A percentile compares a stretch with the other conserved stretches of the same genome.
These are phyloP conservation scores for Dicycla oo DNA, from an alignment of 2,888 invertebrate genomes.

Conservation along the genomic window DNA sequence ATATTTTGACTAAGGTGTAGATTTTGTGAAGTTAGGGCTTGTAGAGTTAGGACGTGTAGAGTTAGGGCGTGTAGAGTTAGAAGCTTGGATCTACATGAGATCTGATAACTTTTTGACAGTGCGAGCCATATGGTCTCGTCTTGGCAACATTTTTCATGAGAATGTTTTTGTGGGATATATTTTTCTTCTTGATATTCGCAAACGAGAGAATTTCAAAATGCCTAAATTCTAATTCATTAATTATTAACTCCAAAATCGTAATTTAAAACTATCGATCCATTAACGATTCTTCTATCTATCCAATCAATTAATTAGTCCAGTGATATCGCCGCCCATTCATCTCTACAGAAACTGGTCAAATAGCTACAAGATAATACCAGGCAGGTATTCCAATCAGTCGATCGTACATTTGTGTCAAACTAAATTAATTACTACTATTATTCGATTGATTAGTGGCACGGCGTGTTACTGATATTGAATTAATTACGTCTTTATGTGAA, in stretches of 20 bases:
- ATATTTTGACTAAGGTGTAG: too few species aligned
- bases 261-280: slow-evolving; percentile 23
- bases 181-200: too few species aligned
- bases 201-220: too few species aligned
- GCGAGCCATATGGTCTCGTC: too few species aligned
- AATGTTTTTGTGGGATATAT: too few species aligned
- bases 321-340: slow-evolving; percentile 34
- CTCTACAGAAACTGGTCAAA: slow-evolving; percentile 44
- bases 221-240: too few species aligned
- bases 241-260: background rate
- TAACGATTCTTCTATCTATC: slow-evolving; percentile 20
- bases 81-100: too few species aligned
- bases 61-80: too few species aligned
- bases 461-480: slow-evolving; percentile 78
- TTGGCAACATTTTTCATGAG: too few species aligned
- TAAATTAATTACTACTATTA: slow-evolving; percentile 84
- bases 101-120: too few species aligned
- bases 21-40: too few species aligned
- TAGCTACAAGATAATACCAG: slow-evolving; percentile 53
- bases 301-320: slow-evolving; percentile 34
- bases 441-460: slow-evolving; percentile 80
- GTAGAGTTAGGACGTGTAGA: too few species aligned
- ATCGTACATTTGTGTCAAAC: slow-evolving; percentile 75
- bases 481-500: slow-evolving; percentile 74
- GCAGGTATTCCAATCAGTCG: slow-evolving; percentile 60